Percentiles rank a stretch among this genome's conserved stretches.
phyloP scores from a whole-genome alignment of 2,113 vertebrate species.

The Dissostichus mawsoni region DNA sequence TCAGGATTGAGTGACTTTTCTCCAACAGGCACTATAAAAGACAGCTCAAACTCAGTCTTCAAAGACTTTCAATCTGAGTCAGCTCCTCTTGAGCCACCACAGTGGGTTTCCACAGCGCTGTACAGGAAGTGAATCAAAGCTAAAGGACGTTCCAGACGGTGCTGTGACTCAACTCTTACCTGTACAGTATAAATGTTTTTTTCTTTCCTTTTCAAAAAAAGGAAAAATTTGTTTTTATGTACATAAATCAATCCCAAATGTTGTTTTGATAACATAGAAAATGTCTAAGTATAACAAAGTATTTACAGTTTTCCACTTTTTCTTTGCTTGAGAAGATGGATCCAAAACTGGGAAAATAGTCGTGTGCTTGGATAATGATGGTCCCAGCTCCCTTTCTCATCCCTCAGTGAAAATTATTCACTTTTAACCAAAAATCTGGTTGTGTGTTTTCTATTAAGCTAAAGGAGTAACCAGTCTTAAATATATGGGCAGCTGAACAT shows the following conservation, averaged over 20 bases:
- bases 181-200: slow-evolving; percentile 54
- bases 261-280: slow-evolving; percentile 57
- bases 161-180: slow-evolving; percentile 49
- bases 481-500: neutral
- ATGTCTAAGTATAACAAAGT: slow-evolving; percentile 39
- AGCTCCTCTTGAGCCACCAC: slow-evolving; percentile 29
- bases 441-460: neutral
- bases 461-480: neutral
- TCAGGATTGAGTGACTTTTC: slow-evolving; percentile 26
- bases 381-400: neutral
- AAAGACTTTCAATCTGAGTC: neutral
- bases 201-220: slow-evolving; percentile 15
- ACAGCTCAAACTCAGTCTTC: slow-evolving; percentile 14
- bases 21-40: slow-evolving; percentile 22
- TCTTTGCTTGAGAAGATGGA: slow-evolving; percentile 31
- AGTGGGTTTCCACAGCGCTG: slow-evolving; percentile 10
- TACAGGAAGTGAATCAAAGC: slow-evolving; percentile 38
- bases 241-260: slow-evolving; percentile 50
- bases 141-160: slow-evolving; percentile 37
- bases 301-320: slow-evolving; percentile 54
- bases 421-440: neutral
- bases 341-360: slow-evolving; percentile 4
- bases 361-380: slow-evolving; percentile 36
- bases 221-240: slow-evolving; percentile 51
- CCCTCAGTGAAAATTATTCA: neutral